Evolutionary conservation across 2,888 invertebrate genomes (phyloP).

Genomic region (Mimumesa dahlbomi): DNA sequence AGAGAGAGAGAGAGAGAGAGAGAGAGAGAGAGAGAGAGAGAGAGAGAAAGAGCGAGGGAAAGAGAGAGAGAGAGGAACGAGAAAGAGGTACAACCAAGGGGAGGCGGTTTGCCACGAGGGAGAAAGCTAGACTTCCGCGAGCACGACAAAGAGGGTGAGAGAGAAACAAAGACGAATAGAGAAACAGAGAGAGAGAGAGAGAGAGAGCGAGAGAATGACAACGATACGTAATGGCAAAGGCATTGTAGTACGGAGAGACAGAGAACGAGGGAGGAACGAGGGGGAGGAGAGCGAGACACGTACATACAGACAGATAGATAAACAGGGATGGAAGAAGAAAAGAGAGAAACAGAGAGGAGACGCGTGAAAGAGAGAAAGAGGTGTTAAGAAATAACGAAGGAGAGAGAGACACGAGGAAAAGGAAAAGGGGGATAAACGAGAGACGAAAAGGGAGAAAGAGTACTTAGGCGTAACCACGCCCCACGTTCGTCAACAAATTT

Average conservation of each 20-base stretch:
- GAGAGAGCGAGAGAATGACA: neutral
- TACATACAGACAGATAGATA: neutral
- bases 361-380: neutral
- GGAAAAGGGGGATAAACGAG: neutral
- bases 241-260: neutral
- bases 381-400: slow-evolving; percentile 2
- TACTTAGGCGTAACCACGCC: slow-evolving; percentile 55
- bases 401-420: slow-evolving; percentile 2
- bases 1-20: slow-evolving; percentile 38
- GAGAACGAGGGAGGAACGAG: neutral
- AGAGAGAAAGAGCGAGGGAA: neutral
- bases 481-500: slow-evolving; percentile 53
- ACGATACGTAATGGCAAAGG: neutral
- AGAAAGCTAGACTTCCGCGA: neutral
- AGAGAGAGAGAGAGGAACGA: neutral
- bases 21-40: neutral
- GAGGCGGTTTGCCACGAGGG: neutral
- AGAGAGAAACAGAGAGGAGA: neutral
- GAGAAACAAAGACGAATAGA: slow-evolving; percentile 2
- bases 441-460: slow-evolving; percentile 7
- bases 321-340: neutral
- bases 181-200: neutral
- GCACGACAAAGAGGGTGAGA: neutral
- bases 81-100: slow-evolving; percentile 1
- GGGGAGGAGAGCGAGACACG: neutral